phyloP scores from a whole-genome alignment of 2,888 invertebrate genomes.

The Anticlea derivata region DNA sequence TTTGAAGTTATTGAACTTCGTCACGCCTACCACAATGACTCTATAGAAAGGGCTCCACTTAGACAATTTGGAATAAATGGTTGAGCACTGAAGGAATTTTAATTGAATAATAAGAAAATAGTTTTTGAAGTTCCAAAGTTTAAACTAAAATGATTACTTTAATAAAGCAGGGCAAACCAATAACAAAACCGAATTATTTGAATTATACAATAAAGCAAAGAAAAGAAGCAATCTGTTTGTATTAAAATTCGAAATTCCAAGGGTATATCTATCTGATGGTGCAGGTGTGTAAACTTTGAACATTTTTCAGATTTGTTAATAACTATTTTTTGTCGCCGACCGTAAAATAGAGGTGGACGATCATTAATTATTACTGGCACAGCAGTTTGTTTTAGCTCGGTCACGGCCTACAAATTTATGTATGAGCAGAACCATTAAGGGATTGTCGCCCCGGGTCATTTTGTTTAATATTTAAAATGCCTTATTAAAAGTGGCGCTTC shows the following conservation, averaged over 20 bases:
- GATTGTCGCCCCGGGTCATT: constrained; percentile 71
- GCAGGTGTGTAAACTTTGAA: constrained; percentile 64
- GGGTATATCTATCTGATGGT: constrained; percentile 30
- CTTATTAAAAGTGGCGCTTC: constrained; percentile 24
- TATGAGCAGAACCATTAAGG: constrained; percentile 75
- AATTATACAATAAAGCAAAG: constrained; percentile 21
- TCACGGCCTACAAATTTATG: constrained; percentile 76
- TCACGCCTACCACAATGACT: constrained; percentile 69
- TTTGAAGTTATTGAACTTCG: constrained; percentile 63
- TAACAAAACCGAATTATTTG: not conserved
- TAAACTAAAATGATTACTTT: constrained; percentile 3
- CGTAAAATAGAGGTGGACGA: constrained; percentile 77
- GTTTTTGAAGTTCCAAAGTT: constrained; percentile 25
- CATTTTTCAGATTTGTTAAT: constrained; percentile 67
- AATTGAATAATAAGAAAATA: constrained; percentile 54
- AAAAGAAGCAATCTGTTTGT: constrained; percentile 26
- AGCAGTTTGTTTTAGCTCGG: constrained; percentile 78
- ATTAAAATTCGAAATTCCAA: constrained; percentile 12
- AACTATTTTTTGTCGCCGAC: constrained; percentile 65
- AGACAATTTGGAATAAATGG: constrained; percentile 62
- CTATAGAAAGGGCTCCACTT: constrained; percentile 61
- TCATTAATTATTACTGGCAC: constrained; percentile 74
- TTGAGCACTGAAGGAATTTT: constrained; percentile 55
- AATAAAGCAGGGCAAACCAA: constrained; percentile 9
- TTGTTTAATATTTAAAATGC: constrained; percentile 36